These are phyloP conservation scores for Gulo gulo DNA, from an alignment of 2,113 vertebrate species.

Conservation along the genomic window DNA sequence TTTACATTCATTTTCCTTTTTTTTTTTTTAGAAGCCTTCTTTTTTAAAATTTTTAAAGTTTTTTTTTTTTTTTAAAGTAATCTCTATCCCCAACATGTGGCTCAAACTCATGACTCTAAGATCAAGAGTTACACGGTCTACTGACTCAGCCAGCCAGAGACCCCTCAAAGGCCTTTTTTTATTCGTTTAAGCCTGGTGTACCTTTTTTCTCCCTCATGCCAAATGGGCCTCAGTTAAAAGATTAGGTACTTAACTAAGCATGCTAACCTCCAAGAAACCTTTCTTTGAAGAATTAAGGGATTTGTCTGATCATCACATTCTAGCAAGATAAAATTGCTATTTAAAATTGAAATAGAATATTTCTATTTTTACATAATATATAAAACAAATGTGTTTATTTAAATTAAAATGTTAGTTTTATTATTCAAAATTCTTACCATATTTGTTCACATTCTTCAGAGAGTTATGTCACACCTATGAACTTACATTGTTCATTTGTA, in stretches of 20 bases:
- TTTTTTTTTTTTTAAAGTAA: not conserved
- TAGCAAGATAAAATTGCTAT: not conserved
- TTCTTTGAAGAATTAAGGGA: not conserved
- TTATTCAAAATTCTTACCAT: conserved; percentile 13
- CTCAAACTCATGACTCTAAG: not conserved
- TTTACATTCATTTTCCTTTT: not conserved
- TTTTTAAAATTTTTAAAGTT: not conserved
- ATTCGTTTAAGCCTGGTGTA: not conserved
- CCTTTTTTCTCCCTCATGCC: not conserved
- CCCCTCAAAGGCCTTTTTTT: not conserved
- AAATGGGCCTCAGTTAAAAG: not conserved
- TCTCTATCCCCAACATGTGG: not conserved
- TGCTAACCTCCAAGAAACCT: not conserved
- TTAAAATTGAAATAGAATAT: not conserved
- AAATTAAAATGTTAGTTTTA: not conserved
- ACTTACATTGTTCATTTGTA: not conserved
- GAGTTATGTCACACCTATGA: not conserved
- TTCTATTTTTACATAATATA: not conserved
- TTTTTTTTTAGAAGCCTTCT: not conserved
- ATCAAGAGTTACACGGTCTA: not conserved
- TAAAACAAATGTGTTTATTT: not conserved
- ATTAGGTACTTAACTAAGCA: not conserved
- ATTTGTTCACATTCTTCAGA: not conserved
- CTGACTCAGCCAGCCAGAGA: not conserved
- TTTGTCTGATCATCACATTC: not conserved